Evolutionary conservation across 2,113 vertebrate species (phyloP), one percentile per base, ranked within the genome.

Genomic region (Paramisgurnus dabryanus): DNA sequence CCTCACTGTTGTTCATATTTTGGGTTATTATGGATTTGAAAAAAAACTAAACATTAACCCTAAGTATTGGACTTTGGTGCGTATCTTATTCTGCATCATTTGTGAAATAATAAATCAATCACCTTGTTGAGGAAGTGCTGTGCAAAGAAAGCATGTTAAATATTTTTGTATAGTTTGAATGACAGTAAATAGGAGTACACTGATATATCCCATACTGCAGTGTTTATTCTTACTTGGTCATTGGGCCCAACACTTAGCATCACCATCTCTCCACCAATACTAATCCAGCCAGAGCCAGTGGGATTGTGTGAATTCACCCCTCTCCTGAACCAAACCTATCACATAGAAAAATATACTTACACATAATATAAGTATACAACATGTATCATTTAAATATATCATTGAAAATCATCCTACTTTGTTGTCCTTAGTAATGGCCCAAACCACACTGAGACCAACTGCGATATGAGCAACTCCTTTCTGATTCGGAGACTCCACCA

Each of bases 301-400:
- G 97, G 95, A 69, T 96, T 99, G 88, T 99, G 95, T 0, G 98
- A 98, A 85, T 95, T 97, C 76, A 99, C 94, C 0, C 98, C 97
- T 85, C 97, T 95, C 87, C 97, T 92, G 90, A 99, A 99, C 98
- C 98, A 98, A 45, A 99, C 96, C 98, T 99, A 78, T 15, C 72
- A 87, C 80, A 82, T 68, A 67, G 2, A 41, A 58, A 34, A 34
- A 34, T 3, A 34, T 34, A 34, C 27, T 34, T 34, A 34, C 27
- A 34, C 27, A 34, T 34, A 34, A 34, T 34, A 34, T 34, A 34
- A 34, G 27, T 34, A 3, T 3, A 34, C 27, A 34, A 34, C 3
- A 34, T 34, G 2, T 34, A 34, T 34, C 1, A 34, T 34, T 34
- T 50, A 50, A 12, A 50, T 12, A 50, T 4, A 53, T 13, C 50